Evolutionary conservation across 2,113 vertebrate genomes (phyloP).

Genomic region (Grallaria varia): DNA sequence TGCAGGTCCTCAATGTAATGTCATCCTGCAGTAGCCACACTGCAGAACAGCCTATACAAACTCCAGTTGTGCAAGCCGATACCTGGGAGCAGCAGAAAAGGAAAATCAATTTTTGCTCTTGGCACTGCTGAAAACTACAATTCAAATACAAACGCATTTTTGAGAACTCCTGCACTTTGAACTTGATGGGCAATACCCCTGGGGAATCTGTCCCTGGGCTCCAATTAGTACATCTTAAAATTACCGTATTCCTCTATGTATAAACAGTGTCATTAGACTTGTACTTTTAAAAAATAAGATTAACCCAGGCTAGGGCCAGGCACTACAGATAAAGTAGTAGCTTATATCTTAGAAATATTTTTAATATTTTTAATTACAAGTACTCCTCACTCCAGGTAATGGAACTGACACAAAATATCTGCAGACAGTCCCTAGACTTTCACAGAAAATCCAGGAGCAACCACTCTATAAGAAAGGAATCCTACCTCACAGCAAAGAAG

Average conservation of each 20-base stretch:
- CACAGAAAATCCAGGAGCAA: slow-evolving; percentile 90
- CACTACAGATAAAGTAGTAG: slow-evolving; percentile 70
- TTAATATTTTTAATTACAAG: slow-evolving; percentile 70
- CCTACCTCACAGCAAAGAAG: slow-evolving; percentile 72
- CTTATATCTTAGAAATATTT: slow-evolving; percentile 74
- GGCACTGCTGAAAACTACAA: background rate
- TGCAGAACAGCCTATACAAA: background rate
- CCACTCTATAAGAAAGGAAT: slow-evolving; percentile 73
- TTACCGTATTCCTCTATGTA: background rate
- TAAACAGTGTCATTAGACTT: slow-evolving; percentile 67
- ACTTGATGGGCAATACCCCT: background rate
- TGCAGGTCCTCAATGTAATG: background rate
- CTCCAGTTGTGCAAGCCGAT: background rate
- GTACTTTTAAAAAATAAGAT: slow-evolving; percentile 69
- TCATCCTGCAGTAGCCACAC: background rate
- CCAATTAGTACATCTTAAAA: background rate
- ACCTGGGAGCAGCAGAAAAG: background rate
- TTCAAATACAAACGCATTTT: background rate
- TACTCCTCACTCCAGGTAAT: slow-evolving; percentile 67
- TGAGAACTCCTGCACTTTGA: background rate
- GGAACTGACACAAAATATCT: slow-evolving; percentile 72
- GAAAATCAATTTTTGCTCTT: background rate
- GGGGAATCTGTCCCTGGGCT: background rate
- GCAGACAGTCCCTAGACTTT: slow-evolving; percentile 81
- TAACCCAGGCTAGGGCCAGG: slow-evolving; percentile 60